Evolutionary conservation across 2,888 invertebrate genomes (phyloP).

Genomic region (Tenthredo mesomela): DNA sequence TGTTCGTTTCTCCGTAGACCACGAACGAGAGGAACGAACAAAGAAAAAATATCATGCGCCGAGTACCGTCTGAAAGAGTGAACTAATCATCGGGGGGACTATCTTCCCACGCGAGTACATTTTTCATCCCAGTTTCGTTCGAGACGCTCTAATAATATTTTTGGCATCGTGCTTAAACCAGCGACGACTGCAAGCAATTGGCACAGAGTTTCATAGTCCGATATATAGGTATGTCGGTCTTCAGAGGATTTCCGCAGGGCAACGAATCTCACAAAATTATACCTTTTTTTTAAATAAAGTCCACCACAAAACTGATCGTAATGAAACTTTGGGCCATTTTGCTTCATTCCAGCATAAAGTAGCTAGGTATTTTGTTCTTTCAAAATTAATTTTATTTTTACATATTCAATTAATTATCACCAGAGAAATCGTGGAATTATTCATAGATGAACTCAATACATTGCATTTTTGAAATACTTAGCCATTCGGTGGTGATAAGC

Average conservation of each 20-base stretch:
- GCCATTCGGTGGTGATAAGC: too few relatives aligned
- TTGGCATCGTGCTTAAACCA: constrained; percentile 13
- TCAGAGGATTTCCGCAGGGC: neutral
- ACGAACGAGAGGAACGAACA: neutral
- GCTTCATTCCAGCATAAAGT: too few relatives aligned
- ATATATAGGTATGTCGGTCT: neutral
- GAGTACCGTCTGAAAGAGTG: too few relatives aligned
- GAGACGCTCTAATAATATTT: constrained; percentile 38
- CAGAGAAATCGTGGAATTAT: too few relatives aligned
- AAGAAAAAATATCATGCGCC: neutral
- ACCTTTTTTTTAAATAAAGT: too few relatives aligned
- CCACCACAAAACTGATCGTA: too few relatives aligned
- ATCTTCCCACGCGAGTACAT: neutral
- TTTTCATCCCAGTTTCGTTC: constrained; percentile 26
- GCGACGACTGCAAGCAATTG: constrained; percentile 16
- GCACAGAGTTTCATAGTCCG: neutral
- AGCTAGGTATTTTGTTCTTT: too few relatives aligned
- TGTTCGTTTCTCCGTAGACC: neutral
- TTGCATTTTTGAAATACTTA: too few relatives aligned
- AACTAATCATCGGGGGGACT: neutral
- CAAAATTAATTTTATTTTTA: too few relatives aligned
- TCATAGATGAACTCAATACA: too few relatives aligned
- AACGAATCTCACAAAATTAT: neutral
- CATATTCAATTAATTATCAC: too few relatives aligned
- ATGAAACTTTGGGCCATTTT: too few relatives aligned